Conservation (phyloP, 1,140 invertebrate genomes). For the Belonocnema kinseyi region DNA sequence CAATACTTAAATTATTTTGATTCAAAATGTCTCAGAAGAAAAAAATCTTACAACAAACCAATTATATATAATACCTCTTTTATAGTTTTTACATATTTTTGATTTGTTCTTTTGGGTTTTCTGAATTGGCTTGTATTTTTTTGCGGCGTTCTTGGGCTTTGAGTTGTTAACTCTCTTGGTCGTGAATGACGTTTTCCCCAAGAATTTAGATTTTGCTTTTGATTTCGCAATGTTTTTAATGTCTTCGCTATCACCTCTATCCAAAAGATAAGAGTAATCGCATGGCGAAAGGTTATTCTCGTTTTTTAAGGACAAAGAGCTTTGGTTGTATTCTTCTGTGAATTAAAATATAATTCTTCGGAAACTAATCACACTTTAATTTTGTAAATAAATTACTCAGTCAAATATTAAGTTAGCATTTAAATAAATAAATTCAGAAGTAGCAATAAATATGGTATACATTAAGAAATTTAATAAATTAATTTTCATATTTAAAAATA, state of each 20-base stretch:
- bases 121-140: background rate
- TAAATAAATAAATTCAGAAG: too few species aligned
- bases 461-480: background rate
- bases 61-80: conserved; percentile 2
- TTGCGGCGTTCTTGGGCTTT: background rate
- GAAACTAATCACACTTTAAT: background rate
- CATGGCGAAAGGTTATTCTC: background rate
- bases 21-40: background rate
- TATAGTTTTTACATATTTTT: background rate
- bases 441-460: background rate
- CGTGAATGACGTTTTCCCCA: background rate
- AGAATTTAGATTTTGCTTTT: background rate
- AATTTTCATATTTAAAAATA: background rate
- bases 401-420: too few species aligned
- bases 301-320: background rate
- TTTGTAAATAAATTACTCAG: background rate
- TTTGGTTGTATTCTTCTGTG: background rate
- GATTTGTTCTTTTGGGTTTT: background rate
- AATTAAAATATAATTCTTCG: background rate
- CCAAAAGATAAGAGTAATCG: background rate
- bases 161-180: background rate
- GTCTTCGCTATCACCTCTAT: background rate
- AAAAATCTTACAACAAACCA: background rate
- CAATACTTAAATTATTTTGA: too few species aligned
- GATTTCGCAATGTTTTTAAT: conserved; percentile 20